Conservation (phyloP, 35 echinoderm and acorn worm species). For the Stichopus chloronotus region DNA sequence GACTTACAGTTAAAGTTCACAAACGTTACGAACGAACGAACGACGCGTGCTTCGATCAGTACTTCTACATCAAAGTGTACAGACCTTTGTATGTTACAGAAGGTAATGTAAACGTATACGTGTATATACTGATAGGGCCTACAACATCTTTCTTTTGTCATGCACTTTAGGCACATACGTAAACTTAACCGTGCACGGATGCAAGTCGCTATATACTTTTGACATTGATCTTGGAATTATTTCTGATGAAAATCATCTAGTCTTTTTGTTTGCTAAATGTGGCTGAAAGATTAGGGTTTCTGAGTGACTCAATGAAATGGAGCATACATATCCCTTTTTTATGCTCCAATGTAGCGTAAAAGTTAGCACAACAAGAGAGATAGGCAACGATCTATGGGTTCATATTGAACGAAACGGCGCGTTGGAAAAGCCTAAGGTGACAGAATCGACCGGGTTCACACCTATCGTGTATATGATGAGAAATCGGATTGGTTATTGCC, state of each 20-base stretch:
- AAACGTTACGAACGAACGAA: too few species aligned
- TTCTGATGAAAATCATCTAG: slow-evolving; percentile 13
- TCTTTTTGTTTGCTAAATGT: slow-evolving; percentile 47
- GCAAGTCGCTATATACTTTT: not conserved
- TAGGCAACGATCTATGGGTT: slow-evolving; percentile 23
- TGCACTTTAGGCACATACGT: too few species aligned
- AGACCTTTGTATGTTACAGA: too few species aligned
- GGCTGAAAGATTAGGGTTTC: slow-evolving; percentile 47
- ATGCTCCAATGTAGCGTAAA: slow-evolving; percentile 49
- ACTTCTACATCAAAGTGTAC: too few species aligned
- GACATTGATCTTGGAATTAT: not conserved
- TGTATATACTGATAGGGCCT: too few species aligned
- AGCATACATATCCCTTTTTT: not conserved
- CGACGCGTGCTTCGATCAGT: too few species aligned
- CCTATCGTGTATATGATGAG: slow-evolving; percentile 20
- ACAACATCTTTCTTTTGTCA: too few species aligned
- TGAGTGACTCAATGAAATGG: not conserved
- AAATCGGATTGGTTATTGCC: slow-evolving; percentile 34
- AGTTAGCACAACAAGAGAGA: slow-evolving; percentile 41
- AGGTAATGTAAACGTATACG: too few species aligned
- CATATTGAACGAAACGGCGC: slow-evolving; percentile 21
- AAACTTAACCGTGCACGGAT: too few species aligned
- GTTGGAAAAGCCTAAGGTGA: not conserved
- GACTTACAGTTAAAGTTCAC: too few species aligned
- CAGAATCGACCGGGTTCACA: slow-evolving; percentile 47